Evolutionary conservation across 2,888 invertebrate species (phyloP).

Genomic region (Catocala sponsa): DNA sequence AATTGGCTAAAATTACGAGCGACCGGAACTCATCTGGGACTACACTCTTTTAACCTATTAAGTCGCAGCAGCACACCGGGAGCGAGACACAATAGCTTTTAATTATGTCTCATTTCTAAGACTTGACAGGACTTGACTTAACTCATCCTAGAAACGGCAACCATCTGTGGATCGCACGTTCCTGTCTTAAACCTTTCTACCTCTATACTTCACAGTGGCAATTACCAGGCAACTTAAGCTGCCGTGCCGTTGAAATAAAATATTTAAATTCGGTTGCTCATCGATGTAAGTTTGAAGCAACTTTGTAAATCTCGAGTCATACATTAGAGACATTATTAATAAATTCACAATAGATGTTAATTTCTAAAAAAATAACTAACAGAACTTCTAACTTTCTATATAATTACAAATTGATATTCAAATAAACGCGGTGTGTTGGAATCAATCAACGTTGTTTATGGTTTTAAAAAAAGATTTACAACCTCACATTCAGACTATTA

Average conservation of each 20-base stretch:
- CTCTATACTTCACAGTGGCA: no score
- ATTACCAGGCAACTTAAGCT: no score
- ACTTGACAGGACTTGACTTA: no score
- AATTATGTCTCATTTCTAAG: no score
- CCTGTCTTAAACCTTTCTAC: no score
- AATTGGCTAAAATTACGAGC: no score
- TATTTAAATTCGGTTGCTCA: not conserved
- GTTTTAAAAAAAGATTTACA: conserved; percentile 28
- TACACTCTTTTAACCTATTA: no score
- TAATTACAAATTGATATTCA: conserved; percentile 35
- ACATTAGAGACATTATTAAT: conserved; percentile 6
- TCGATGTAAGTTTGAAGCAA: not conserved
- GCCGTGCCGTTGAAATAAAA: not conserved
- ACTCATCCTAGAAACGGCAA: no score
- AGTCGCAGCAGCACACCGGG: no score
- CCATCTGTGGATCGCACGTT: no score
- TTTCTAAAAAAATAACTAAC: conserved; percentile 29
- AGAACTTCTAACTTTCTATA: conserved; percentile 32
- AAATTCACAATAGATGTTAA: conserved; percentile 26
- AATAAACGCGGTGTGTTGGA: conserved; percentile 31
- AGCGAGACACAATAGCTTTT: no score
- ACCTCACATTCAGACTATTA: conserved; percentile 12
- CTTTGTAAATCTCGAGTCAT: conserved; percentile 18
- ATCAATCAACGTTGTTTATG: conserved; percentile 43
- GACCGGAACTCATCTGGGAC: no score